These are phyloP conservation scores for Spea hammondii DNA, from an alignment of 2,797 vertebrate genomes.

Conservation along the genomic window DNA sequence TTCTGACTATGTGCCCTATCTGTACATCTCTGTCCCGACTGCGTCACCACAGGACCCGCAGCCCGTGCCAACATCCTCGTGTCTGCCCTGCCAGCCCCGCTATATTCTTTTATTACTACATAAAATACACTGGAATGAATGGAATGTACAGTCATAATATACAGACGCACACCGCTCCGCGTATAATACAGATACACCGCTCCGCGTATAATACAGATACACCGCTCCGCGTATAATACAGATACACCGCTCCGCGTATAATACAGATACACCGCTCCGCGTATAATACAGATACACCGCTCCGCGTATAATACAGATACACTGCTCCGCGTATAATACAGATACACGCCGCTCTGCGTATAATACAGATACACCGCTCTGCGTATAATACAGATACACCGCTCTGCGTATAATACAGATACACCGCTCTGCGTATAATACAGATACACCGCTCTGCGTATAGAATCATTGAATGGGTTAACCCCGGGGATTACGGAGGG, in stretches of 20 bases:
- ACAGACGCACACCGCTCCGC: neutral
- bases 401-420: slow-evolving; percentile 3
- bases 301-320: neutral
- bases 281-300: neutral
- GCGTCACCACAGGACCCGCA: slow-evolving; percentile 22
- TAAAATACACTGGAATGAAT: slow-evolving; percentile 32
- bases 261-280: neutral
- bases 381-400: neutral
- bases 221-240: neutral
- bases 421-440: neutral
- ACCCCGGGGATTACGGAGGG: slow-evolving; percentile 27
- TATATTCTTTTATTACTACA: slow-evolving; percentile 27
- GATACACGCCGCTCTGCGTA: neutral
- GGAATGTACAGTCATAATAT: slow-evolving; percentile 12
- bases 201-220: slow-evolving; percentile 2
- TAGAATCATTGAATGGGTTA: slow-evolving; percentile 18
- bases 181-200: neutral
- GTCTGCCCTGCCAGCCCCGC: slow-evolving; percentile 9
- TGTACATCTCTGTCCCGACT: slow-evolving; percentile 23
- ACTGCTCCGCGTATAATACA: neutral
- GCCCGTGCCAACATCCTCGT: slow-evolving; percentile 37
- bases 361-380: neutral
- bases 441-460: neutral
- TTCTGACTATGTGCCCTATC: slow-evolving; percentile 21
- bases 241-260: neutral